Evolutionary conservation across 2,113 vertebrate genomes (phyloP).

Genomic region (Oncorhynchus kisutch): DNA sequence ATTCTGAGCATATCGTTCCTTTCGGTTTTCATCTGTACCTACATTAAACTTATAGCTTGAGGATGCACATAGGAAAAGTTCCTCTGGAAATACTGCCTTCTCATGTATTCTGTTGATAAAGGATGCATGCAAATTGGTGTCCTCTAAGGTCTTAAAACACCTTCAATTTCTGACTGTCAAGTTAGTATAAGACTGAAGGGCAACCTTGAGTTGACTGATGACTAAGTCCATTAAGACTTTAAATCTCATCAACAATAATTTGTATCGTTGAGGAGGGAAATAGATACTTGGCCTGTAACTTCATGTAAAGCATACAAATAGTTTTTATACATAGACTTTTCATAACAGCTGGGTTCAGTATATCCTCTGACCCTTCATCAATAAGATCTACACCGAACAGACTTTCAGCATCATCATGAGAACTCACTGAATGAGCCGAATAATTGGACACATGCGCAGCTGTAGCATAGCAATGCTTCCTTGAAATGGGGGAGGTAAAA

Average conservation of each 20-base stretch:
- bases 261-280: constrained; percentile 23
- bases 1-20: too few relatives aligned
- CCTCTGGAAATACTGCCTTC: constrained; percentile 5
- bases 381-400: neutral
- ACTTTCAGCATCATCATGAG: constrained; percentile 3
- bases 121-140: constrained; percentile 9
- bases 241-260: constrained; percentile 20
- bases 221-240: constrained; percentile 13
- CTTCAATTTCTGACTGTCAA: constrained; percentile 2
- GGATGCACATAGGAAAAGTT: too few relatives aligned
- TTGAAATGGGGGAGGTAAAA: too few relatives aligned
- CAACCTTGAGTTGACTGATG: constrained; percentile 5
- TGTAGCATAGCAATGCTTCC: too few relatives aligned
- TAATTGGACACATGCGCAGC: neutral
- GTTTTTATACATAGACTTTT: constrained; percentile 15
- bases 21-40: too few relatives aligned
- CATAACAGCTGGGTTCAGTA: constrained; percentile 6
- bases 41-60: too few relatives aligned
- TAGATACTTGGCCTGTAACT: constrained; percentile 23
- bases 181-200: constrained; percentile 15
- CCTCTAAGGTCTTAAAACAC: constrained; percentile 2
- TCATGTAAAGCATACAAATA: constrained; percentile 24
- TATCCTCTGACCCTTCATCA: constrained; percentile 3
- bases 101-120: neutral
- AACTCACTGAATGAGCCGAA: neutral